Conservation (phyloP, 2,113 vertebrate species). For the Eira barbara region DNA sequence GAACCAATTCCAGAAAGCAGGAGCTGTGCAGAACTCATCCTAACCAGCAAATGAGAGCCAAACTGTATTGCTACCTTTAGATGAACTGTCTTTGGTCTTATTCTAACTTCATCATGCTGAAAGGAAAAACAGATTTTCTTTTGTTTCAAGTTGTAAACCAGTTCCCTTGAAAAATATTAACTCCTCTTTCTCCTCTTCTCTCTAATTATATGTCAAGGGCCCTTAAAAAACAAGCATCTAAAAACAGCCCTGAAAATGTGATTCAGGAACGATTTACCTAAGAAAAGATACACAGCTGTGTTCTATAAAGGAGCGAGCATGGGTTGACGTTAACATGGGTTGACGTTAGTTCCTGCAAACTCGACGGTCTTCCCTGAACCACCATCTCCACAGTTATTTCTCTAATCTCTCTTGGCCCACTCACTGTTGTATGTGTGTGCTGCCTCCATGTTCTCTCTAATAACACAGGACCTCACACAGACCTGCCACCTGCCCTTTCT, state of each 20-base stretch:
- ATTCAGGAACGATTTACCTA: not conserved
- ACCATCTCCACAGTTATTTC: not conserved
- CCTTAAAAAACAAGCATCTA: not conserved
- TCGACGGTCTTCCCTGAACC: not conserved
- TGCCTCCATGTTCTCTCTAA: not conserved
- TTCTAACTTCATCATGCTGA: not conserved
- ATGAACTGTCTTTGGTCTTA: not conserved
- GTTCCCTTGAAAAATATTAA: constrained; percentile 25
- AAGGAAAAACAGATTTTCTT: not conserved
- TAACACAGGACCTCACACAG: not conserved
- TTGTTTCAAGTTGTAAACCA: not conserved
- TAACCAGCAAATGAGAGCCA: not conserved
- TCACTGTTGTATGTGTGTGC: not conserved
- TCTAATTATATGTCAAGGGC: not conserved
- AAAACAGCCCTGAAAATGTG: not conserved
- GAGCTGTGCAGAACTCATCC: constrained; percentile 57
- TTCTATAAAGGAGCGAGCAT: not conserved
- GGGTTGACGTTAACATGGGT: not conserved
- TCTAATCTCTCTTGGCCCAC: not conserved
- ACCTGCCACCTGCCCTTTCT: not conserved
- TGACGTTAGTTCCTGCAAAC: not conserved
- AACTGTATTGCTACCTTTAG: not conserved
- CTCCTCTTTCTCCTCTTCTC: not conserved
- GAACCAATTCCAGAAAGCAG: constrained; percentile 54
- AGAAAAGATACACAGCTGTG: not conserved